Evolutionary conservation across 2,113 vertebrate genomes (phyloP).

Genomic region (Onychostoma macrolepis): DNA sequence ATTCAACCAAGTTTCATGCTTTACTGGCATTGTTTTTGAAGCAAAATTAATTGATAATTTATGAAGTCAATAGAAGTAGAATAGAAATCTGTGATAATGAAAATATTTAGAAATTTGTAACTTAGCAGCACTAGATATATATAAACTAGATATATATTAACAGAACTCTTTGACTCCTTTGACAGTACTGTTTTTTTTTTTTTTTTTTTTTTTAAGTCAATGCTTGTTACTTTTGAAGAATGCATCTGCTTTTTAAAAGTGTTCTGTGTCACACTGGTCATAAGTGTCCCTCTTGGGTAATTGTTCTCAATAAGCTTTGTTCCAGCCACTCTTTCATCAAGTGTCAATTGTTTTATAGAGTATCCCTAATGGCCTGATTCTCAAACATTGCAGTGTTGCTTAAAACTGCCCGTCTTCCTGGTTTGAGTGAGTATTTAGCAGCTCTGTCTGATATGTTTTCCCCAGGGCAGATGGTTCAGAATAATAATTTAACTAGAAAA

Average conservation of each 20-base stretch:
- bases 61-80: background rate
- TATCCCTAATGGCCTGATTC: conserved; percentile 48
- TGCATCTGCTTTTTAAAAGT: background rate
- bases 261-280: background rate
- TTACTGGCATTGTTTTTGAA: background rate
- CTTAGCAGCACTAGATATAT: background rate
- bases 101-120: background rate
- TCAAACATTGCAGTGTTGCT: conserved; percentile 34
- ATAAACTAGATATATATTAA: background rate
- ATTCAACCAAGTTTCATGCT: background rate
- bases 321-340: conserved; percentile 42
- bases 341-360: conserved; percentile 31
- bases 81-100: background rate
- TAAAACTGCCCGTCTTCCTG: conserved; percentile 31
- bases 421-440: conserved; percentile 36
- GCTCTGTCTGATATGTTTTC: conserved; percentile 24
- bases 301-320: conserved; percentile 37
- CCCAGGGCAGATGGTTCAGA: conserved; percentile 8
- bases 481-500: conserved; percentile 17
- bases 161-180: background rate
- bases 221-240: background rate
- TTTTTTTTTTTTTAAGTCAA: background rate
- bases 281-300: conserved; percentile 31
- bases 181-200: background rate
- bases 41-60: background rate